Percentiles rank a stretch among this genome's conserved stretches.
These are phyloP conservation scores for Cotesia vestalis DNA, from an alignment of 1,140 invertebrate species.

Conservation along the genomic window DNA sequence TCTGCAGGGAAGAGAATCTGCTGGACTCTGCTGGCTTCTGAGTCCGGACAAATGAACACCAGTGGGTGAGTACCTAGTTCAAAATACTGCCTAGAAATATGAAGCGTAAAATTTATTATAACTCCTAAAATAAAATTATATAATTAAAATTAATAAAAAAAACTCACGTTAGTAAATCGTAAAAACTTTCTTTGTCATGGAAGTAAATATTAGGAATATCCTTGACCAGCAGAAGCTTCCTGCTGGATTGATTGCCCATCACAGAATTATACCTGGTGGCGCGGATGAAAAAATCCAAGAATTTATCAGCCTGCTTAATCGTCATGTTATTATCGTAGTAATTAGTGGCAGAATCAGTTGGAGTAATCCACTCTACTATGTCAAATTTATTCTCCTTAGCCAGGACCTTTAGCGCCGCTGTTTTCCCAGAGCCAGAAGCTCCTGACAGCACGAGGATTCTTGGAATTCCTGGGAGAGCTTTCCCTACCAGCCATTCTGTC, in stretches of 20 bases:
- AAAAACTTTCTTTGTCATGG: conserved; percentile 70
- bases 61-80: conserved; percentile 73
- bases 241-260: conserved; percentile 61
- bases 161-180: conserved; percentile 72
- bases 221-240: conserved; percentile 73
- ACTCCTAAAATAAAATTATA: too few relatives aligned
- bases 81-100: conserved; percentile 69
- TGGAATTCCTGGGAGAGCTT: conserved; percentile 57
- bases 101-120: conserved; percentile 37
- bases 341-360: conserved; percentile 68
- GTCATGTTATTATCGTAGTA: conserved; percentile 55
- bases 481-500: conserved; percentile 50
- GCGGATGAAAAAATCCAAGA: conserved; percentile 74
- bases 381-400: conserved; percentile 69
- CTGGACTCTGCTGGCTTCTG: conserved; percentile 67
- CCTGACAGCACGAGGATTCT: conserved; percentile 74
- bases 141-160: background rate
- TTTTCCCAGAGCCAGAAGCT: conserved; percentile 78
- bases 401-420: conserved; percentile 69
- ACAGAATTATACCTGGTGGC: conserved; percentile 75
- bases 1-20: conserved; percentile 72
- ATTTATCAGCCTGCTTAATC: conserved; percentile 69
- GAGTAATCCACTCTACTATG: conserved; percentile 78
- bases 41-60: conserved; percentile 77
- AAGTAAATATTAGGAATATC: conserved; percentile 79